Percentiles rank a stretch among this genome's conserved stretches.
Conservation (phyloP, 2,797 vertebrate genomes). For the Pipistrellus pipistrellus region DNA sequence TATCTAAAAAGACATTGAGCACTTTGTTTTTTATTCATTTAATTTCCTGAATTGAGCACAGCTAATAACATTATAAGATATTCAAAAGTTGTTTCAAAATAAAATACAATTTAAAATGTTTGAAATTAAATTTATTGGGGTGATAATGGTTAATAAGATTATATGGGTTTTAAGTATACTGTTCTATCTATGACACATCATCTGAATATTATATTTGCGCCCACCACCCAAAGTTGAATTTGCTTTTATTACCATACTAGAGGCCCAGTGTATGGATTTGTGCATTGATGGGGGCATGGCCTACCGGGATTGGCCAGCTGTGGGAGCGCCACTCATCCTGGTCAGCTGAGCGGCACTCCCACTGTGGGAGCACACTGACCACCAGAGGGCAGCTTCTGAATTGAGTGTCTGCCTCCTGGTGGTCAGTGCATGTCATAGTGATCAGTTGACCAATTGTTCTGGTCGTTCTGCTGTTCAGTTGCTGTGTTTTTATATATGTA, state of each 20-base stretch:
- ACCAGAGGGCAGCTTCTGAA: no score
- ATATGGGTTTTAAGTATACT: not conserved
- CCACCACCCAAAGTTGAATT: not conserved
- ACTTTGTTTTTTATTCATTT: not conserved
- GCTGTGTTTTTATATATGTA: no score
- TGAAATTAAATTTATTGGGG: not conserved
- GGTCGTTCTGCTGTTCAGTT: no score
- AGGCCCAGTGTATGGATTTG: no score
- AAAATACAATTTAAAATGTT: not conserved
- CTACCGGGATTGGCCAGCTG: no score
- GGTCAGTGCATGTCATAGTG: no score
- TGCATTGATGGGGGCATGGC: no score
- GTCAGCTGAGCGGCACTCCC: no score
- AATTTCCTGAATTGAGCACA: not conserved
- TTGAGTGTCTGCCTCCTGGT: no score
- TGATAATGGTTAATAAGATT: not conserved
- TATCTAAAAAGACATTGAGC: not conserved
- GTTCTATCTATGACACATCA: not conserved
- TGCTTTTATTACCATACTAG: not conserved
- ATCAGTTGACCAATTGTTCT: no score
- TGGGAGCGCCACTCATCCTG: no score
- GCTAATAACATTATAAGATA: not conserved
- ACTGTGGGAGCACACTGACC: no score
- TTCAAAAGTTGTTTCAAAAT: conserved; percentile 18
- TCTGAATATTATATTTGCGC: not conserved